These are phyloP conservation scores for Pantelozetes paolii DNA, from an alignment of 2,888 invertebrate species.

Conservation along the genomic window DNA sequence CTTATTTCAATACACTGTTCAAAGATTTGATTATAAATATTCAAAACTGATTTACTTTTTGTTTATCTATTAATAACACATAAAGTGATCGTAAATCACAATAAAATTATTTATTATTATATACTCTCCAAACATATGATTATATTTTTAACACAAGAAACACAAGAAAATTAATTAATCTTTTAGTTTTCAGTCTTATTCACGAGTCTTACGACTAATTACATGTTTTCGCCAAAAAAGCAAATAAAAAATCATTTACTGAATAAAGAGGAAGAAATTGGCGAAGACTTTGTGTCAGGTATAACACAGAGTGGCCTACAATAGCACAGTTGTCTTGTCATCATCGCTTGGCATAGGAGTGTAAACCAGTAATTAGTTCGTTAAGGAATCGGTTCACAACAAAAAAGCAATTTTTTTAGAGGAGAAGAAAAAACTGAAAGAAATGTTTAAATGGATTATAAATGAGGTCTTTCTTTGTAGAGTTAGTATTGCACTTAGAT, in stretches of 20 bases:
- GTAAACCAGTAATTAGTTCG: conserved; percentile 18
- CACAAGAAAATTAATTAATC: conserved; percentile 7
- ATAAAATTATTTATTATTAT: neutral
- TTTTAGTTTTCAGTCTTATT: neutral
- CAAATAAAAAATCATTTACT: neutral
- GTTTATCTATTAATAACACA: neutral
- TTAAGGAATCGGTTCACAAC: conserved; percentile 12
- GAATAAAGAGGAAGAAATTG: neutral
- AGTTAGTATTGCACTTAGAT: neutral
- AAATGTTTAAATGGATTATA: conserved; percentile 13
- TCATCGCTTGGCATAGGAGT: neutral
- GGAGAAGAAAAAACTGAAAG: neutral
- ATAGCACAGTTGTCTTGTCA: neutral
- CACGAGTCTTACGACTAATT: neutral
- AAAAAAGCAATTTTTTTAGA: neutral
- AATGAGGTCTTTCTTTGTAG: conserved; percentile 10
- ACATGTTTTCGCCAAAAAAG: neutral
- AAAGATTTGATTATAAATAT: too few relatives aligned
- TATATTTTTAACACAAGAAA: conserved; percentile 18
- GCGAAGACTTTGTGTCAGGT: neutral
- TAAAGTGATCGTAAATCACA: neutral
- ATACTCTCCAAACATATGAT: neutral
- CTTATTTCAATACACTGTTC: neutral
- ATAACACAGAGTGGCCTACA: neutral
- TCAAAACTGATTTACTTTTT: neutral